Evolutionary conservation across 2,113 vertebrate species (phyloP).

Genomic region (Jacana jacana): DNA sequence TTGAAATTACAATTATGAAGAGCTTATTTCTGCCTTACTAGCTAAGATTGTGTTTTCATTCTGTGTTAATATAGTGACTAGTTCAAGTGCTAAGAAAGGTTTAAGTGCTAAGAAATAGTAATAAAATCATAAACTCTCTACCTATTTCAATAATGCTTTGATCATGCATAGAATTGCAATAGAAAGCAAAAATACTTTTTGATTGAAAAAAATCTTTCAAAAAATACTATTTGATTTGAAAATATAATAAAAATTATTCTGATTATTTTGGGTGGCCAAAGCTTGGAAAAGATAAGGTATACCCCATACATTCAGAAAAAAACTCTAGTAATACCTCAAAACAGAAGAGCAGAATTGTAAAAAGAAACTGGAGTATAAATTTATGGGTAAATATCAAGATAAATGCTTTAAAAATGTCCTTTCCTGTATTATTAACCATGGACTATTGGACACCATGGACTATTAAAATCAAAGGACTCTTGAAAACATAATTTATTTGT

Average conservation of each 20-base stretch:
- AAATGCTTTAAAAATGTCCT: not conserved
- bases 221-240: no score
- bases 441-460: not conserved
- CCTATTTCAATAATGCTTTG: not conserved
- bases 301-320: not conserved
- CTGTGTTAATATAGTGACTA: not conserved
- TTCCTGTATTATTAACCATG: not conserved
- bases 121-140: not conserved
- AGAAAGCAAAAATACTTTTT: no score
- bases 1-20: not conserved
- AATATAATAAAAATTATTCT: no score
- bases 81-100: not conserved
- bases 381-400: not conserved
- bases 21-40: not conserved
- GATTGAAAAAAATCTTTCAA: no score
- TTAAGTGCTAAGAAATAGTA: not conserved
- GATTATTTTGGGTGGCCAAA: not conserved
- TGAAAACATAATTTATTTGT: not conserved
- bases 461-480: conserved; percentile 7
- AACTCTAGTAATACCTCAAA: not conserved
- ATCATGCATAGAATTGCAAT: not conserved
- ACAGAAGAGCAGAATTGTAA: not conserved
- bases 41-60: not conserved
- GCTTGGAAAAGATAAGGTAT: not conserved
- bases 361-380: not conserved